Conservation (phyloP, 2,888 invertebrate genomes). For the Euclidia mi region DNA sequence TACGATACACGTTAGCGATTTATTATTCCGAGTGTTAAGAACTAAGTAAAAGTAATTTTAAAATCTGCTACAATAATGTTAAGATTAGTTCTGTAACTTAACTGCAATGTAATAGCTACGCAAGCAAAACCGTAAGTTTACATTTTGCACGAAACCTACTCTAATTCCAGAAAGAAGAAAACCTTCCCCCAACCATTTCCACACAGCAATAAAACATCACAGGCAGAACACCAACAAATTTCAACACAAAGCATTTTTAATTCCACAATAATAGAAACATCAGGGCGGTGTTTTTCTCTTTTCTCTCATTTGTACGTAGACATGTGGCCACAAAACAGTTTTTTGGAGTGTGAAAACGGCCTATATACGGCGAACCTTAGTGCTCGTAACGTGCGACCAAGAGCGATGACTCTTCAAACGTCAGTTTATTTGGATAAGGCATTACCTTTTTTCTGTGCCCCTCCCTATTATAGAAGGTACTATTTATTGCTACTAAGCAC, state of each 20-base stretch:
- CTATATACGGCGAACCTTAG: constrained; percentile 43
- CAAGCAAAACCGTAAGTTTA: too few relatives aligned
- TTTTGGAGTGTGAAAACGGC: constrained; percentile 75
- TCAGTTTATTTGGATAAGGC: constrained; percentile 24
- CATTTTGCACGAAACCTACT: too few relatives aligned
- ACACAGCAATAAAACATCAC: not conserved
- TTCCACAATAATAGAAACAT: constrained; percentile 42
- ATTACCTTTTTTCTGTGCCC: too few relatives aligned
- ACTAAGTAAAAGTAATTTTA: too few relatives aligned
- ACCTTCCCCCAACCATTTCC: too few relatives aligned
- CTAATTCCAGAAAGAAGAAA: not conserved
- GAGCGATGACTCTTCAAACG: constrained; percentile 27
- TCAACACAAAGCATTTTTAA: constrained; percentile 29
- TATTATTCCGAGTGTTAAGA: too few relatives aligned
- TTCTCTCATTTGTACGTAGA: constrained; percentile 66
- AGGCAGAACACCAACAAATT: not conserved
- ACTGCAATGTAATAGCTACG: too few relatives aligned
- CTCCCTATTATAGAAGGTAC: too few relatives aligned
- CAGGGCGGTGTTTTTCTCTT: constrained; percentile 46
- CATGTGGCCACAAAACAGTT: constrained; percentile 54
- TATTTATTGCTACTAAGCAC: too few relatives aligned
- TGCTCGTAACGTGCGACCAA: constrained; percentile 40
- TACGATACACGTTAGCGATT: too few relatives aligned
- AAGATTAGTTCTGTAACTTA: too few relatives aligned
- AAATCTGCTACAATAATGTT: too few relatives aligned